Percentiles rank a stretch among this genome's conserved stretches.
phyloP scores from a whole-genome alignment of 2,797 vertebrate species.

The Pipistrellus kuhlii region DNA sequence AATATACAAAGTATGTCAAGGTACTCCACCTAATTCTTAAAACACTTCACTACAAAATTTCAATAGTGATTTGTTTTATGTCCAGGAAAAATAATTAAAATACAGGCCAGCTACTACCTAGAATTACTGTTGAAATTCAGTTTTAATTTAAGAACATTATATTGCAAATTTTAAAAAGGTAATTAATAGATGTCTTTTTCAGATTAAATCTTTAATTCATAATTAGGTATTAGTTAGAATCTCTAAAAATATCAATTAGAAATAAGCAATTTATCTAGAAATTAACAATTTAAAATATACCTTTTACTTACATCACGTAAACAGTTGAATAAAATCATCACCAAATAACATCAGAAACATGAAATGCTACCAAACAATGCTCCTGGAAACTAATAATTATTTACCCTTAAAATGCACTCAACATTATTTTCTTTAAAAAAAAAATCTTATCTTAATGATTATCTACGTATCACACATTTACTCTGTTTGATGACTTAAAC shows the following conservation, averaged over 20 bases:
- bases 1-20: not conserved
- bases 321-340: conserved; percentile 16
- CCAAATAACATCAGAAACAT: not conserved
- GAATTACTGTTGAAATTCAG: conserved; percentile 36
- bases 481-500: not conserved
- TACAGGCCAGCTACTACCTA: conserved; percentile 27
- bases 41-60: not conserved
- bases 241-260: not conserved
- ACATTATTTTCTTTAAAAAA: conserved; percentile 51
- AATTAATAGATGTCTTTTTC: conserved; percentile 71
- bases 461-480: not conserved
- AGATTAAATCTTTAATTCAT: conserved; percentile 62
- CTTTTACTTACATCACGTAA: conserved; percentile 10
- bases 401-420: conserved; percentile 57
- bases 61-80: conserved; percentile 25
- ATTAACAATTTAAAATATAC: conserved; percentile 58
- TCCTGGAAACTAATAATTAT: not conserved
- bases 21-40: not conserved
- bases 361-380: not conserved
- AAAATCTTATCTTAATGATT: conserved; percentile 55
- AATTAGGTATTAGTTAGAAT: conserved; percentile 77
- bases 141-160: conserved; percentile 33
- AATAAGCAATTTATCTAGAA: conserved; percentile 35
- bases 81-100: conserved; percentile 37
- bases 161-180: conserved; percentile 67